Evolutionary conservation across 1,140 invertebrate genomes (phyloP), one percentile per base, ranked within the genome.

Genomic region (Melanaphis sacchari): DNA sequence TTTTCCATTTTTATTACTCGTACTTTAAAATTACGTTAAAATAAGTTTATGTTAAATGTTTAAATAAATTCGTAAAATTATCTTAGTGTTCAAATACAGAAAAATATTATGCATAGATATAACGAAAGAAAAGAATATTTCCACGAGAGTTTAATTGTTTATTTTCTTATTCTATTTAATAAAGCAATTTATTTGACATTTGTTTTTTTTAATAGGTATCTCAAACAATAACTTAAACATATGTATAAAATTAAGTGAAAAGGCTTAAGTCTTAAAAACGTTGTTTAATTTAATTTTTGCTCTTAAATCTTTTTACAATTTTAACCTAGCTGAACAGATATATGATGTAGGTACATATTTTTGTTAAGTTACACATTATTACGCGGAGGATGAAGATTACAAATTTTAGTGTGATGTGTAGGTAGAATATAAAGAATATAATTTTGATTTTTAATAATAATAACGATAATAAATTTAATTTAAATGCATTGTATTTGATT

Each of bases 401-500:
- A 76, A 76, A 76, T 76, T 76, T n/a, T 36, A 1, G 59, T 76
- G 11, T 76, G 31, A n/a, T 76, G 11, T 76, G 18, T 6, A 31
- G 59, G 15, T n/a, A 18, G 59, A 18, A 76, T 76, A 76, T 21
- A 76, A 76, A 76, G 18, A 76, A n/a, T n/a, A 66, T 66, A n/a
- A 66, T 66, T 76, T 76, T 76, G 76, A 82, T 82, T 82, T 82
- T 21, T 38, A 38, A 82, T 22, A 82, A 41, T 84, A 84, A 84
- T 84, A 26, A 38, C 4, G 9, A 76, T 82, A 82, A 40, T 24
- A 31, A 26, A 82, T 82, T 82, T 38, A 82, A 82, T 40, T 88
- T 88, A 88, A 88, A 88, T 88, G 85, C 43, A 88, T 36, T 88
- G 18, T 46, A 46, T 49, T 88, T 88, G n/a, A 21, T 46, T 88